Base-by-base conservation (phyloP, 2,888 invertebrate genomes). In the Cyclophora albipunctata region DNA sequence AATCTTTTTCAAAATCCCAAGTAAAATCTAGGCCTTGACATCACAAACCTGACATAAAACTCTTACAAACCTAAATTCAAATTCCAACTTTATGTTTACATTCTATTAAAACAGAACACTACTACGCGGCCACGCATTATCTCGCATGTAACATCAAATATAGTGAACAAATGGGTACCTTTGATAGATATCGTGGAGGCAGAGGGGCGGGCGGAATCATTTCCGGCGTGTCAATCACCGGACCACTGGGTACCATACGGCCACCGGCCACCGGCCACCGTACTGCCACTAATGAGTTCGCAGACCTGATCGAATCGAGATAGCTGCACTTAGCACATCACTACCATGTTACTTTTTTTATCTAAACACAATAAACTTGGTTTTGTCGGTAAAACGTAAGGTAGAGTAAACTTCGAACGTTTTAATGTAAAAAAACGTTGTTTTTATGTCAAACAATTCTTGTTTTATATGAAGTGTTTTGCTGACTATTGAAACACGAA, bases 161-260 rank as follows among this genome's bases (percentile, higher is more conserved):
- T 73, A 72, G 62, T 66, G 73, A 74, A 76, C 78, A 79, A 81
- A 78, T 78, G 77, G 68, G 67, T 70, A 71, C 75, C 72, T 73
- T 71, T 64, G 69, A 67, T 76, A 81, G 85, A 86, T 85, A 85
- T 72, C 75, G 67, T 59, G 67, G 71, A 71, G 71, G 73, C 69
- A 71, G 74, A 66, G 64, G 20, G 68, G 75, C 74, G 72, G 73
- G 75, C 75, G 69, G 63, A 81, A 86, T 87, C 83, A 88, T 88
- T 88, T 88, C 86, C 87, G 83, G 66, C 69, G 68, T 72, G 87
- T 86, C 87, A 84, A 80, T 88, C 87, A 86, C 75, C 67, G 68
- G 79, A 78, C 81, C 72, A 59, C 37, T 37, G 37, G 37, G 4
- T 37, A 58, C 55, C 63, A 66, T 57, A 72, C 68, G 73, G 67